Evolutionary conservation across 35 echinoderm and acorn worm species (phyloP), one percentile per base, ranked within the genome.

Genomic region (Heliocidaris tuberculata): DNA sequence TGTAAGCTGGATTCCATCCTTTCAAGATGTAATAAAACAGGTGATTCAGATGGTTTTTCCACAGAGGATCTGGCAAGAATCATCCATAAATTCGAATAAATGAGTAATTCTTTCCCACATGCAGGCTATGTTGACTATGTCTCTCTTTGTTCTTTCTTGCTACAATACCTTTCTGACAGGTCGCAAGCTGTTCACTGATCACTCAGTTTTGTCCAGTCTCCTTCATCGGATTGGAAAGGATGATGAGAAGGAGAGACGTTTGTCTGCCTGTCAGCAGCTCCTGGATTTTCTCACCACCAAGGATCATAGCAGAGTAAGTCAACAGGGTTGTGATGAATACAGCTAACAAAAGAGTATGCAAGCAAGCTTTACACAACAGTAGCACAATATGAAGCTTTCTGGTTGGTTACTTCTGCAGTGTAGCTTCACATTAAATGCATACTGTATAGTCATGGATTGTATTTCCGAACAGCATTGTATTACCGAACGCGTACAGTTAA

Each of bases 141-240:
- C 21, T 78, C 7, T 24, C 2, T 78, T 78, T 78, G 65, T 78
- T 78, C 65, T 78, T 56, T 56, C 52, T 56, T 56, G 52, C 8
- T 56, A 9, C 65, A 5, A 7, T 78, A 24, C 65, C n/a, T 85
- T 94, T 65, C 86, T 86, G 19, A 32, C 31, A 97, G 97, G 97
- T 17, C 90, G 97, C 47, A 97, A 96, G 94, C 86, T 97, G 32
- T 97, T 95, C 95, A 94, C 95, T 21, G 97, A 97, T 56, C 93
- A 95, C 65, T 95, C 95, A 42, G 78, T 94, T 11, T 88, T 97
- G 85, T 96, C 95, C 17, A 94, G 32, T 32, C 88, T 97, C 31
- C 95, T 97, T 42, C 94, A 94, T 85, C 65, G 86, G 49, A 92
- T 96, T 15, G 78, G 94, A n/a, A 96, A 97, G 60, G 97, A 97